Percentiles rank a stretch among this genome's conserved stretches.
These are phyloP conservation scores for Orestias chungarensis DNA, from an alignment of 2,797 vertebrate genomes.

Conservation along the genomic window DNA sequence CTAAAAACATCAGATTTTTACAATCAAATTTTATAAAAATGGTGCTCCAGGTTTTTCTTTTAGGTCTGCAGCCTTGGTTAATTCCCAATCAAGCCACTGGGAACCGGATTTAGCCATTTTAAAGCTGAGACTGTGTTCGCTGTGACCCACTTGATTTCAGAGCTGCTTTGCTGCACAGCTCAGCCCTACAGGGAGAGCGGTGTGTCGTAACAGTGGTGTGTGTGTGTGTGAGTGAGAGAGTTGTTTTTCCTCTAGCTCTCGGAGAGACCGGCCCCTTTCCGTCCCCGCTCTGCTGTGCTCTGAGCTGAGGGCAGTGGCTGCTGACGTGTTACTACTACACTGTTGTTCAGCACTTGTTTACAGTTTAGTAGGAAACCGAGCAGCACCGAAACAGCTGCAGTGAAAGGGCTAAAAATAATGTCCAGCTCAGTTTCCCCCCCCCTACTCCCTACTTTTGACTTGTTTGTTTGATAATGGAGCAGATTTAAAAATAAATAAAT, in stretches of 20 bases:
- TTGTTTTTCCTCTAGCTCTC: conserved; percentile 1
- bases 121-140: neutral
- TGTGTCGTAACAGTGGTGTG: conserved; percentile 27
- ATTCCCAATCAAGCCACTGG: conserved; percentile 28
- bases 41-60: too few relatives aligned
- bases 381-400: conserved; percentile 36
- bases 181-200: conserved; percentile 34
- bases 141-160: conserved; percentile 26
- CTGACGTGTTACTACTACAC: conserved; percentile 87
- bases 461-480: neutral
- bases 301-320: conserved; percentile 71
- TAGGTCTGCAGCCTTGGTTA: conserved; percentile 10
- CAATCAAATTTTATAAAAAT: too few relatives aligned
- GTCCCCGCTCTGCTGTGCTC: conserved; percentile 47
- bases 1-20: too few relatives aligned
- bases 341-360: conserved; percentile 80
- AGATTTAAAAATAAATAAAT: too few relatives aligned
- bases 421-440: neutral
- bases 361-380: conserved; percentile 65
- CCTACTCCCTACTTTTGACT: neutral
- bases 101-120: neutral
- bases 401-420: conserved; percentile 24
- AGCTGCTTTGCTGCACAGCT: conserved; percentile 32
- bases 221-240: conserved; percentile 21
- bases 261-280: conserved; percentile 60